Evolutionary conservation across 2,888 invertebrate species (phyloP).

Genomic region (Aphodius sticticus): DNA sequence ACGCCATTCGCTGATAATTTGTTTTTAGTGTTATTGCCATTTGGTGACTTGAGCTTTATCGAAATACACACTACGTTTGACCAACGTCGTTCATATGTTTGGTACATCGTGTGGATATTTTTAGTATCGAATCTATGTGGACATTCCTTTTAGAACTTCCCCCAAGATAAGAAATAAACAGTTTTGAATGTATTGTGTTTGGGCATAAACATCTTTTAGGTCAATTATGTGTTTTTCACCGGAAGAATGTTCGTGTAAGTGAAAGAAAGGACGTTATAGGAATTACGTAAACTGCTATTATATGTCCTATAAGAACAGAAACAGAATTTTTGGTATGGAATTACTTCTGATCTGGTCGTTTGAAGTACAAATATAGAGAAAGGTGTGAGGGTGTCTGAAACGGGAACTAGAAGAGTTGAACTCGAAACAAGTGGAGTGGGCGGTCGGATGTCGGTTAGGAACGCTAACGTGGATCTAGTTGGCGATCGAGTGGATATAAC

Average conservation of each 20-base stretch:
- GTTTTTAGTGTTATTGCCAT: slow-evolving; percentile 4
- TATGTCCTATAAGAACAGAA: too few species aligned
- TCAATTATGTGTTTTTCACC: too few species aligned
- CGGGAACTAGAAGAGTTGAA: background rate
- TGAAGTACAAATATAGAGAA: background rate
- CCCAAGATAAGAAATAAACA: background rate
- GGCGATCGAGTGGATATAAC: background rate
- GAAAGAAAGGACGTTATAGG: too few species aligned
- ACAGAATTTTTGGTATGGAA: background rate
- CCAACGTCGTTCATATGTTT: too few species aligned
- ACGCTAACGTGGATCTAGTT: background rate
- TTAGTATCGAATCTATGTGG: background rate
- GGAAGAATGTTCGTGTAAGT: too few species aligned
- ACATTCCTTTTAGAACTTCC: background rate
- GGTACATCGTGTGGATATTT: too few species aligned
- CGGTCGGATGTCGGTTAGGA: background rate
- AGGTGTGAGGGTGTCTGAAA: background rate
- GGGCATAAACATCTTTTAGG: too few species aligned
- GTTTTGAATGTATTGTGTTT: too few species aligned
- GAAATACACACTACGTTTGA: background rate
- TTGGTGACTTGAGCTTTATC: background rate
- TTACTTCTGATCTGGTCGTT: background rate
- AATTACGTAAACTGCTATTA: too few species aligned
- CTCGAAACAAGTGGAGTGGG: background rate
- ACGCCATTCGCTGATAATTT: slow-evolving; percentile 4